Percentiles rank a stretch among this genome's conserved stretches.
Conservation (phyloP, 1,140 invertebrate genomes). For the Dendroctonus ponderosae region DNA sequence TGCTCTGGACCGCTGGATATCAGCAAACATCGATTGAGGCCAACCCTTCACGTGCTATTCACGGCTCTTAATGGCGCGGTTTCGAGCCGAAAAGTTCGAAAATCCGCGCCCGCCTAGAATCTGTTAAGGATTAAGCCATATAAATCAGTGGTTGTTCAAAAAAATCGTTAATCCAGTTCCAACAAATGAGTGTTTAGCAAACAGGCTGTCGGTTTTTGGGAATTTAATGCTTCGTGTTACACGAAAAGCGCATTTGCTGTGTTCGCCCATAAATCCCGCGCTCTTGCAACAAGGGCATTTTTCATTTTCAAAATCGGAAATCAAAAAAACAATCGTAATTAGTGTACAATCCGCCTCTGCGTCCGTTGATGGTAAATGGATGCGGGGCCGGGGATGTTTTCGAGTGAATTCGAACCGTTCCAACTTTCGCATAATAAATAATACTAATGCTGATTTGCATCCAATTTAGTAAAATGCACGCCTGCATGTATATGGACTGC, state of each 20-base stretch:
- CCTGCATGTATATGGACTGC: conserved; percentile 26
- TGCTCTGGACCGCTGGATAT: conserved; percentile 17
- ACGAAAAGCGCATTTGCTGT: conserved; percentile 10
- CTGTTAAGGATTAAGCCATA: no score
- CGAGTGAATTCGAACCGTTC: conserved; percentile 26
- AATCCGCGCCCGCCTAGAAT: conserved; percentile 2
- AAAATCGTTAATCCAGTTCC: no score
- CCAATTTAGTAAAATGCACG: conserved; percentile 33
- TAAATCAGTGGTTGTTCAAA: background rate
- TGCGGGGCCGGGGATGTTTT: background rate
- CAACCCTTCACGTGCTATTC: background rate
- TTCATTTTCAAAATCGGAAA: no score
- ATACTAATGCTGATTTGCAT: conserved; percentile 35
- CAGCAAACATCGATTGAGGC: background rate
- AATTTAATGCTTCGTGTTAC: conserved; percentile 7
- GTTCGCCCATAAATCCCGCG: background rate
- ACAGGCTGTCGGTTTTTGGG: conserved; percentile 6
- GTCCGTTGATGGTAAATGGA: no score
- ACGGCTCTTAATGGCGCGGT: no score
- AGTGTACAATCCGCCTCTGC: no score
- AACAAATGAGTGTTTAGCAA: background rate
- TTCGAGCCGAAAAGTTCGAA: no score
- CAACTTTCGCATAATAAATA: conserved; percentile 32
- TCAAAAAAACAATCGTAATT: no score
- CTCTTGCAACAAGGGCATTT: no score